Percentiles rank a stretch among this genome's conserved stretches.
Conservation (phyloP, 2,888 invertebrate species). For the Hyalella azteca region DNA sequence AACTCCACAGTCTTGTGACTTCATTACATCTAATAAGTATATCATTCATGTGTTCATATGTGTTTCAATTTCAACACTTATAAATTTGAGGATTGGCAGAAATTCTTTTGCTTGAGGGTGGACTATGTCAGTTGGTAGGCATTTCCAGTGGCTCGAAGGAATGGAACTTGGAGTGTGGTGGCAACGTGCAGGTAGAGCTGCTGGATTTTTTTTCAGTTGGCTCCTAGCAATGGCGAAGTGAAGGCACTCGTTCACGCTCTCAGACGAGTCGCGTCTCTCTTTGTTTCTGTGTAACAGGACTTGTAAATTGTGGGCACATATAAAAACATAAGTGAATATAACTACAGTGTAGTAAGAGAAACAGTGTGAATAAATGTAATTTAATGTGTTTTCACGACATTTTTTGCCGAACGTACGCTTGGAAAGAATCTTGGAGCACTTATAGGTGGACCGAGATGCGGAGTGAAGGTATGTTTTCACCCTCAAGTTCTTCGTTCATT, state of each 20-base stretch:
- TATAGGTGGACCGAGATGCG: conserved; percentile 29
- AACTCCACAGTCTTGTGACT: background rate
- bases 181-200: conserved; percentile 33
- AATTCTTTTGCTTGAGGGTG: background rate
- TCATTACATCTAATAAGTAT: background rate
- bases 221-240: conserved; percentile 15
- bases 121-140: background rate
- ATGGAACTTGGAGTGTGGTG: conserved; percentile 31
- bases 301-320: background rate
- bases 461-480: conserved; percentile 35
- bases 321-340: background rate
- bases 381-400: background rate
- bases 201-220: background rate
- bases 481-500: background rate
- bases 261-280: conserved; percentile 2
- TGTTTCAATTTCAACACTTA: too few species aligned
- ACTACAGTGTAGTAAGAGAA: background rate
- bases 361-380: background rate
- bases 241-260: background rate
- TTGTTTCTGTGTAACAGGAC: background rate
- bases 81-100: background rate
- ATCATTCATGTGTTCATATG: too few species aligned
- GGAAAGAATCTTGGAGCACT: conserved; percentile 26
- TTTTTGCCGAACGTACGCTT: background rate
- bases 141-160: conserved; percentile 33